These are phyloP conservation scores for Orchesella flavescens DNA, from an alignment of 2,888 invertebrate genomes.

Conservation along the genomic window DNA sequence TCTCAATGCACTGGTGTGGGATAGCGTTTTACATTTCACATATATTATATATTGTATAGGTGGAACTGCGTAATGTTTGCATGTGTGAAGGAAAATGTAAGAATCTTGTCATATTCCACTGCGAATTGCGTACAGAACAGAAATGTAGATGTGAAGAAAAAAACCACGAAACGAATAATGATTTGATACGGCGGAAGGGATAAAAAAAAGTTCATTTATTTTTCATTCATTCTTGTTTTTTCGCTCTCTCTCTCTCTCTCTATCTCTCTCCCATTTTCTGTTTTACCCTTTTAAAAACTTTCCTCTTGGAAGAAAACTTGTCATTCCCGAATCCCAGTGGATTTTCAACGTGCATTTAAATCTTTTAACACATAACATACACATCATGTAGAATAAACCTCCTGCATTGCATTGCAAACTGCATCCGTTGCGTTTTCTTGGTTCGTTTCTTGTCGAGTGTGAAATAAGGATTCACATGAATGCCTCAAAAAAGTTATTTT, in stretches of 20 bases:
- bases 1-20: background rate
- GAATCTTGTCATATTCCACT: background rate
- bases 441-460: background rate
- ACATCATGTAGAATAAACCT: background rate
- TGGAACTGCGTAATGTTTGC: background rate
- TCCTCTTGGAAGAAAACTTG: background rate
- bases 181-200: slow-evolving; percentile 9
- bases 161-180: slow-evolving; percentile 30
- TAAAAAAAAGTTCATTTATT: slow-evolving; percentile 60
- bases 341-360: slow-evolving; percentile 41
- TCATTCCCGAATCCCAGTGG: slow-evolving; percentile 25
- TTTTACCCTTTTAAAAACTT: background rate
- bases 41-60: background rate
- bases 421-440: background rate
- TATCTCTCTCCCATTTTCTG: background rate
- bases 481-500: slow-evolving; percentile 25
- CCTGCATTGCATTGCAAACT: background rate
- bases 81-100: too few species aligned
- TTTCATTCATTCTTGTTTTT: slow-evolving; percentile 40
- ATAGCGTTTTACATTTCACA: too few species aligned
- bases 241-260: too few species aligned
- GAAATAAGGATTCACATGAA: background rate
- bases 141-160: background rate
- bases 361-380: slow-evolving; percentile 36
- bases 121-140: background rate